Conservation (phyloP, 2,113 vertebrate genomes). For the Grallaria varia region DNA sequence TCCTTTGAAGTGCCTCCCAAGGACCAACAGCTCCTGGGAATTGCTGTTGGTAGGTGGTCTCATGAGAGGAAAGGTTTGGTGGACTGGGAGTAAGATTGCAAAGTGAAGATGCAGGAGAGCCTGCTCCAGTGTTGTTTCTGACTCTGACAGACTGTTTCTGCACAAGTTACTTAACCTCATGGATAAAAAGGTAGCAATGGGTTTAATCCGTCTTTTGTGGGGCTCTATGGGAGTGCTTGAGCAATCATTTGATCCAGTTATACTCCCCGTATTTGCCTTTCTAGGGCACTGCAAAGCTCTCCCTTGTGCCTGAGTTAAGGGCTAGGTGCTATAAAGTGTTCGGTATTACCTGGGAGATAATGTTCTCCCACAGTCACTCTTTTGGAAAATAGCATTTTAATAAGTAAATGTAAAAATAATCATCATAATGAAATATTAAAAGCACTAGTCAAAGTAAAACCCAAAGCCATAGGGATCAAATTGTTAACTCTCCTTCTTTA, state of each 20-base stretch:
- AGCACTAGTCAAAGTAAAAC: not conserved
- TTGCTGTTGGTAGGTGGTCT: not conserved
- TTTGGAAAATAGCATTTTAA: constrained; percentile 28
- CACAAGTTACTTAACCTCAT: not conserved
- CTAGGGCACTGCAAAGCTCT: not conserved
- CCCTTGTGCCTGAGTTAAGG: not conserved
- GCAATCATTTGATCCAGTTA: not conserved
- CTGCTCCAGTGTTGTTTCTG: not conserved
- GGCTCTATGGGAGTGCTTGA: not conserved
- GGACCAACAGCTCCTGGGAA: not conserved
- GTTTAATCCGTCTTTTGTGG: not conserved
- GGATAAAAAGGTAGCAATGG: not conserved
- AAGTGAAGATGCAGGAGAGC: not conserved
- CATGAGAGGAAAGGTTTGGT: not conserved
- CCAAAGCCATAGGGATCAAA: not conserved
- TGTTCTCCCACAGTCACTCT: not conserved
- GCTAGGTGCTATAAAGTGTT: not conserved
- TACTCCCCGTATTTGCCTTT: not conserved
- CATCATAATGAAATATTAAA: constrained; percentile 1
- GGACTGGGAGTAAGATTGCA: not conserved
- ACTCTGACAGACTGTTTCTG: not conserved
- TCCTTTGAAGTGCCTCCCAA: not conserved
- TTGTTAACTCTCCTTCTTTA: constrained; percentile 26
- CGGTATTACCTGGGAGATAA: not conserved
- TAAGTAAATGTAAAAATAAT: constrained; percentile 42